A percentile compares a stretch with the other conserved stretches of the same genome.
These are phyloP conservation scores for Sarcophaga bullata DNA, from an alignment of 1,140 invertebrate genomes.

Conservation along the genomic window DNA sequence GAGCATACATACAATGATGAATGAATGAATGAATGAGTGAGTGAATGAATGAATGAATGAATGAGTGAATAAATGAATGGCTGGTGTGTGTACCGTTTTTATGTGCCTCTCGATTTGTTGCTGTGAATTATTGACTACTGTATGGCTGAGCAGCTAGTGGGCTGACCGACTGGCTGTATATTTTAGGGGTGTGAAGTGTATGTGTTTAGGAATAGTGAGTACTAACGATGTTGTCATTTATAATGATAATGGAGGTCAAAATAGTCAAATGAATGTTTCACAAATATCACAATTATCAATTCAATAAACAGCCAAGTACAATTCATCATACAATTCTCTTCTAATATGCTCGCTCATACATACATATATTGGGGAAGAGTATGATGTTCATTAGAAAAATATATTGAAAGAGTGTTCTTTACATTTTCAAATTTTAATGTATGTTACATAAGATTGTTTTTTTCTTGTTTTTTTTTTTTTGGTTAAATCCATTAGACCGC, in stretches of 20 bases:
- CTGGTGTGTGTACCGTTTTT: no score
- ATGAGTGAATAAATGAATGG: neutral
- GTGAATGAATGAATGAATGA: neutral
- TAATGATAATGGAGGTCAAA: constrained; percentile 38
- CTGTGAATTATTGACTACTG: neutral
- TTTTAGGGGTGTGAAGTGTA: neutral
- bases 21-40: constrained; percentile 5
- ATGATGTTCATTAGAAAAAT: no score
- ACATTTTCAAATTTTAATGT: no score
- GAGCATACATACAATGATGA: neutral
- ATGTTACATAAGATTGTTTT: no score
- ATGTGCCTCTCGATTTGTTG: neutral
- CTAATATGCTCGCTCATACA: neutral
- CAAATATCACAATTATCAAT: constrained; percentile 41
- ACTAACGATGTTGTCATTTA: constrained; percentile 38
- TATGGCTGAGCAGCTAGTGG: neutral
- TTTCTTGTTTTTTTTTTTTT: no score
- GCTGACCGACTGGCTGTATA: neutral
- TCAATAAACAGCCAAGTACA: constrained; percentile 12
- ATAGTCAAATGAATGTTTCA: constrained; percentile 40
- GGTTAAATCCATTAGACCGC: neutral
- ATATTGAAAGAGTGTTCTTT: no score
- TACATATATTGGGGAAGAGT: no score
- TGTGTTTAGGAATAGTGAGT: neutral
- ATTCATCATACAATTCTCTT: no score